Evolutionary conservation across 2,888 invertebrate genomes (phyloP).

Genomic region (Mellilla xanthometata): DNA sequence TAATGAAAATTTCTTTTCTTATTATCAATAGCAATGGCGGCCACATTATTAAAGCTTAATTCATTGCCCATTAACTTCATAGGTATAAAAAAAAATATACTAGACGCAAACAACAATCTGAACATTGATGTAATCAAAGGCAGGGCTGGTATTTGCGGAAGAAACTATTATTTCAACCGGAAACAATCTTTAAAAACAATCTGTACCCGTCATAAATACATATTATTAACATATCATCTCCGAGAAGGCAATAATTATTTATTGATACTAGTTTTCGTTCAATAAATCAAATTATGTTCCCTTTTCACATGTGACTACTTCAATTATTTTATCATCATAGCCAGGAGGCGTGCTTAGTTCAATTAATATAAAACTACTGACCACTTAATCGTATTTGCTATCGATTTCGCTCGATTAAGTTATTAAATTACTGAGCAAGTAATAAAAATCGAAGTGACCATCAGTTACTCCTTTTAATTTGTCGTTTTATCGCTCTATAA

Average conservation of each 20-base stretch:
- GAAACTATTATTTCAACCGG: slow-evolving; percentile 1
- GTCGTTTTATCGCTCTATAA: slow-evolving; percentile 35
- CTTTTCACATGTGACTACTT: slow-evolving; percentile 1
- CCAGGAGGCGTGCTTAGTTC: slow-evolving; percentile 19
- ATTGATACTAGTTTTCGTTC: not conserved
- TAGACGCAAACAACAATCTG: too few relatives aligned
- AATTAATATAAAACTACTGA: slow-evolving; percentile 19
- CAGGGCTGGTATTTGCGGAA: not conserved
- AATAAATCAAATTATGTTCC: slow-evolving; percentile 5
- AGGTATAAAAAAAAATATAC: too few relatives aligned
- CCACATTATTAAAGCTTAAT: too few relatives aligned
- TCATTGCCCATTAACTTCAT: too few relatives aligned
- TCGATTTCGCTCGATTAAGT: slow-evolving; percentile 39
- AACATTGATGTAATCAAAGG: too few relatives aligned
- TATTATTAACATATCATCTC: too few relatives aligned
- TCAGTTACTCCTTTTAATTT: slow-evolving; percentile 40
- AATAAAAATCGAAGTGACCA: slow-evolving; percentile 38
- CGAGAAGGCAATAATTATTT: too few relatives aligned
- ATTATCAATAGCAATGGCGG: too few relatives aligned
- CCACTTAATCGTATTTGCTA: slow-evolving; percentile 21
- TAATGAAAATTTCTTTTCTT: too few relatives aligned
- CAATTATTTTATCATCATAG: slow-evolving; percentile 4
- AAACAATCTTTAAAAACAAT: slow-evolving; percentile 2
- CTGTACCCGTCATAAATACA: slow-evolving; percentile 5
- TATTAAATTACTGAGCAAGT: slow-evolving; percentile 42